phyloP scores from a whole-genome alignment of 2,113 vertebrate species.

The Aramus guarauna region DNA sequence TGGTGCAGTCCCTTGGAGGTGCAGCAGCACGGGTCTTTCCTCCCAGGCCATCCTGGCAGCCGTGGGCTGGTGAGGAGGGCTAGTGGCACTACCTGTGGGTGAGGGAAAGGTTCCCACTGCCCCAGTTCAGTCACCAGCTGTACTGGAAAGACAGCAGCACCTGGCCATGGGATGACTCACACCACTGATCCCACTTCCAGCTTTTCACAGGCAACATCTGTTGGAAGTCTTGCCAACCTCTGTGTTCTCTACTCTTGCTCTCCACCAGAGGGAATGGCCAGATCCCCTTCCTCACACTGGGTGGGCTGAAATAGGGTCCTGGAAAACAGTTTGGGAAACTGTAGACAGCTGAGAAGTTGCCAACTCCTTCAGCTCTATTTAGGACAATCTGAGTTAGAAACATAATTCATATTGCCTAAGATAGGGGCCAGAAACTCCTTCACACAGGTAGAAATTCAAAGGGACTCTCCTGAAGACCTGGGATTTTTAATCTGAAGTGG shows the following conservation, averaged over 20 bases:
- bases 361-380: not conserved
- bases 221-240: not conserved
- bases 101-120: not conserved
- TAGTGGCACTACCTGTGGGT: not conserved
- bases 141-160: not conserved
- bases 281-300: not conserved
- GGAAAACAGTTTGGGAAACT: not conserved
- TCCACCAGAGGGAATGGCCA: not conserved
- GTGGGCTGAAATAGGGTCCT: not conserved
- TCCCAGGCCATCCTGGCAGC: not conserved
- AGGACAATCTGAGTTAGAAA: not conserved
- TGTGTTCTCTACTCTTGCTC: fast-evolving
- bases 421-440: not conserved
- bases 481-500: not conserved
- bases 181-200: not conserved
- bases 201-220: not conserved
- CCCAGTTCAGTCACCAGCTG: not conserved
- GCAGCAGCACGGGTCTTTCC: not conserved
- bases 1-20: fast-evolving
- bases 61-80: not conserved
- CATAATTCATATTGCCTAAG: not conserved
- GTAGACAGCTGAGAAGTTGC: not conserved
- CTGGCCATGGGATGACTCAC: not conserved
- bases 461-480: not conserved
- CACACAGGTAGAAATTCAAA: not conserved